Conservation (phyloP, 2,113 vertebrate genomes). For the Neopipo cinnamomea region DNA sequence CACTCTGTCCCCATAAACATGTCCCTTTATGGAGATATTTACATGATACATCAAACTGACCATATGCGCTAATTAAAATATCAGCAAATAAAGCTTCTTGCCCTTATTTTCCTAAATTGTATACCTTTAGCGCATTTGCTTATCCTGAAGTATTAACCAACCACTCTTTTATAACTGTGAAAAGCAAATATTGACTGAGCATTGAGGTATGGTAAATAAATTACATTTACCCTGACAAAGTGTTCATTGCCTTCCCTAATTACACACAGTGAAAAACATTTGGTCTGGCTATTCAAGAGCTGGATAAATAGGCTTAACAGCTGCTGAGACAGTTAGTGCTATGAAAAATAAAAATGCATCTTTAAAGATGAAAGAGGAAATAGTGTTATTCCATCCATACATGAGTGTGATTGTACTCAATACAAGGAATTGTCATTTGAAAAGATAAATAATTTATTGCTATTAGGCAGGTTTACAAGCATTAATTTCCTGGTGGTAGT, state of each 20-base stretch:
- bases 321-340: not conserved
- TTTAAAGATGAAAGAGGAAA: constrained; percentile 39
- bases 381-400: not conserved
- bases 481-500: constrained; percentile 51
- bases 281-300: constrained; percentile 26
- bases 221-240: constrained; percentile 43
- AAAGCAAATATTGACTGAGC: constrained; percentile 65
- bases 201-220: constrained; percentile 53
- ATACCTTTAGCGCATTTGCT: not conserved
- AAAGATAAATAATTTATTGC: constrained; percentile 60
- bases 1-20: not conserved
- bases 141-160: constrained; percentile 9
- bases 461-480: constrained; percentile 43
- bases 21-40: not conserved
- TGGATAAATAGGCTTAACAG: constrained; percentile 41
- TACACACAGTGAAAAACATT: constrained; percentile 45
- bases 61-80: not conserved
- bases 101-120: not conserved
- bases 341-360: constrained; percentile 22
- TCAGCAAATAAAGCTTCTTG: not conserved
- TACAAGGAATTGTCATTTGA: constrained; percentile 9
- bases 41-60: not conserved
- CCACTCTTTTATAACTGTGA: constrained; percentile 34
- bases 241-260: constrained; percentile 52
- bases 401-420: not conserved